A percentile compares a stretch with the other conserved stretches of the same genome.
Conservation (phyloP, 1,140 invertebrate species). For the Pomacea maculata region DNA sequence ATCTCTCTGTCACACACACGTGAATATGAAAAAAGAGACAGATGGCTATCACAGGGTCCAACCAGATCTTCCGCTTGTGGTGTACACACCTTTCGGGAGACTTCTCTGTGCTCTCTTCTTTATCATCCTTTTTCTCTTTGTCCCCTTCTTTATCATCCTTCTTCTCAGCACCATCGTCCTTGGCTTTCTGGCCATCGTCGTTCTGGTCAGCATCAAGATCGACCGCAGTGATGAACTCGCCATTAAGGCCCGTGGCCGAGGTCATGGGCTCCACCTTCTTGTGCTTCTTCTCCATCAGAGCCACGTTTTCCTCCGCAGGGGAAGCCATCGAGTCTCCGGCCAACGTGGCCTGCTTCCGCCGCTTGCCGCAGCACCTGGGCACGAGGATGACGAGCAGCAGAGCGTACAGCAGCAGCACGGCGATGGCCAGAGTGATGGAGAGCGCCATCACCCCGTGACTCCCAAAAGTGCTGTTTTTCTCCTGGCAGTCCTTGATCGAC, state of each 20-base stretch:
- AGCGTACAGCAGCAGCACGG: conserved; percentile 7
- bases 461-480: neutral
- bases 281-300: conserved; percentile 7
- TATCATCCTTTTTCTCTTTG: neutral
- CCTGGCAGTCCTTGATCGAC: too few relatives aligned
- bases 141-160: neutral
- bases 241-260: conserved; percentile 18
- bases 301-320: neutral
- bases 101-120: too few relatives aligned
- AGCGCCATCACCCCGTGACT: conserved; percentile 1
- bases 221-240: conserved; percentile 16
- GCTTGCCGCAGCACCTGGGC: conserved; percentile 9
- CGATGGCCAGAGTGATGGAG: neutral
- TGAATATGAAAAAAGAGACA: too few relatives aligned
- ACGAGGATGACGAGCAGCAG: conserved; percentile 12
- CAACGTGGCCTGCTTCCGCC: neutral
- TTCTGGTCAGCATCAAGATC: conserved; percentile 5
- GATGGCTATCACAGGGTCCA: too few relatives aligned
- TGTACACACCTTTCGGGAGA: too few relatives aligned
- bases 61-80: too few relatives aligned
- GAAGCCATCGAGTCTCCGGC: neutral
- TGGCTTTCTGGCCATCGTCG: neutral
- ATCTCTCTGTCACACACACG: too few relatives aligned
- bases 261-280: conserved; percentile 14
- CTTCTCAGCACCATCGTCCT: neutral